Evolutionary conservation across 2,797 vertebrate species (phyloP), one percentile per base, ranked within the genome.

Genomic region (Tadarida brasiliensis): DNA sequence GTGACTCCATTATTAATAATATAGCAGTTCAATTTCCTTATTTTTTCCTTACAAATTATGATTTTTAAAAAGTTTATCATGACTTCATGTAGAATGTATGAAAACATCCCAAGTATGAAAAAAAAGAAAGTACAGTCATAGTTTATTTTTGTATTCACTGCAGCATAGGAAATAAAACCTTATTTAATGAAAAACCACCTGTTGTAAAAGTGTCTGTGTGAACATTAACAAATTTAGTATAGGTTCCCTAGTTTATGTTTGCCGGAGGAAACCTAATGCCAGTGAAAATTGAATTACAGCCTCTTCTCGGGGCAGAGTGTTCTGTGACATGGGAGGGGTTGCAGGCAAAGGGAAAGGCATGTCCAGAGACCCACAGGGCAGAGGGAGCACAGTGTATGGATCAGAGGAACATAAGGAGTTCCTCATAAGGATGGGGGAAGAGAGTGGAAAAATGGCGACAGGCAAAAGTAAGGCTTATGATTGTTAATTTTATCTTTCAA

Each of bases 111-210:
- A 81, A 67, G 24, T 47, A 47, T 47, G 35, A 16, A 44, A 44
- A 49, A 67, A 91, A 35, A n/a, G 30, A 65, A 61, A 81, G 19
- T 14, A 51, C 44, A 87, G 22, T 56, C 33, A 7, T 24, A 65
- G 74, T 73, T 92, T 73, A 51, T 84, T 95, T 96, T 96, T 76
- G 15, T 49, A 90, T 39, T 92, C 22, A 33, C 22, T 49, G 92
- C 26, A 76, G 1, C 51, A 16, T 61, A 76, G 65, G 61, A 77
- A 84, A 71, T 74, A 76, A 94, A 97, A 68, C 30, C 11, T 93
- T 89, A 87, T 71, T 90, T 84, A 77, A 84, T 94, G 24, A 91
- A 90, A 95, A 97, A 33, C 22, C 63, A 20, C 26, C 54, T 35
- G 59, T 47, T 33, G 0, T 83, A 56, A 83, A 93, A 87, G 61